Percentiles rank a stretch among this genome's conserved stretches.
Evolutionary conservation across 2,797 vertebrate species (phyloP).

Genomic region (Nannoperca australis): DNA sequence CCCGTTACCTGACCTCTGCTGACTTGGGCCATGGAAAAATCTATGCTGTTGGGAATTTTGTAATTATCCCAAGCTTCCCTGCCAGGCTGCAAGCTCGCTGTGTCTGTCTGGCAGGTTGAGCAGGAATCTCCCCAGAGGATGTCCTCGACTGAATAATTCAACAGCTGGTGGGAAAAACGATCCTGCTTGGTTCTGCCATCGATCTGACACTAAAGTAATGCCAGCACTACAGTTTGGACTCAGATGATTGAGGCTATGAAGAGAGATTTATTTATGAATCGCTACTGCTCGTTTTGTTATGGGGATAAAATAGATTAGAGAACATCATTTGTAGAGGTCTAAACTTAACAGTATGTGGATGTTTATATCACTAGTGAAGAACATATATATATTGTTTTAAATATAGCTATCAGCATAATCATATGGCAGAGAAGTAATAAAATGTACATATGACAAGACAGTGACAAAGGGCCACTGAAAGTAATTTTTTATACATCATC

Average conservation of each 20-base stretch:
- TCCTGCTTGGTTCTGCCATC: constrained; percentile 73
- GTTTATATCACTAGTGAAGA: constrained; percentile 1
- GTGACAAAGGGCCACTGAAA: constrained; percentile 42
- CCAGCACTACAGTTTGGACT: constrained; percentile 50
- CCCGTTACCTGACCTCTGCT: constrained; percentile 45
- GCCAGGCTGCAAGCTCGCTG: constrained; percentile 50
- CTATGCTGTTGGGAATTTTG: constrained; percentile 50
- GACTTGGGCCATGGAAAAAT: constrained; percentile 15
- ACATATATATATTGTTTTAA: constrained; percentile 1
- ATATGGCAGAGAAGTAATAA: constrained; percentile 25
- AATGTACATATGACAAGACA: constrained; percentile 33
- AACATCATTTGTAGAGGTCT: background rate
- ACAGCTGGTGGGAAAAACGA: constrained; percentile 82
- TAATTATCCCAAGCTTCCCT: constrained; percentile 53
- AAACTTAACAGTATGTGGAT: constrained; percentile 16
- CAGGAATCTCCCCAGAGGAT: constrained; percentile 74
- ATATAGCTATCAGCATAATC: constrained; percentile 27
- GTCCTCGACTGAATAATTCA: constrained; percentile 84
- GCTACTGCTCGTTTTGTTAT: constrained; percentile 21
- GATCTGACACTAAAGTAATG: constrained; percentile 63
- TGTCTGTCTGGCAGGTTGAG: constrained; percentile 65
- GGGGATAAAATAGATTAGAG: background rate
- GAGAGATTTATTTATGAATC: constrained; percentile 44
- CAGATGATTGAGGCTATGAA: constrained; percentile 29
- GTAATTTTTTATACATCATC: constrained; percentile 42